Evolutionary conservation across 2,888 invertebrate genomes (phyloP).

Genomic region (Sphaerophoria taeniata): DNA sequence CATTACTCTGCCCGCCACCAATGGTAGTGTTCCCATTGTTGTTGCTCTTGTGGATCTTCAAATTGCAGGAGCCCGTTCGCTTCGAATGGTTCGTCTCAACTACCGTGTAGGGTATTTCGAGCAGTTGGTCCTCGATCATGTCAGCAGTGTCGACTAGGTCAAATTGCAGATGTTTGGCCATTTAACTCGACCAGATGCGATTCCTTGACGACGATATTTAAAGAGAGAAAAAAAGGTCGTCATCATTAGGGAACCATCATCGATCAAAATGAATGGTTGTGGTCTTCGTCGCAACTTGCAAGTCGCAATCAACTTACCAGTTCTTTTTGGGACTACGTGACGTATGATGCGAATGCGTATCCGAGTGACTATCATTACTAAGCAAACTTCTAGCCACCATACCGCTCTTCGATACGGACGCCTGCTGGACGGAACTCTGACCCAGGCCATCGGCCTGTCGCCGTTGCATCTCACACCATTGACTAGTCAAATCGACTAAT

Average conservation of each 20-base stretch:
- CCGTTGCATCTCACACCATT: constrained; percentile 94
- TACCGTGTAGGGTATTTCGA: constrained; percentile 94
- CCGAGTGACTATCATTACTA: constrained; percentile 84
- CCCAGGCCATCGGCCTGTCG: constrained; percentile 86
- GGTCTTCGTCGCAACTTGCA: too few species aligned
- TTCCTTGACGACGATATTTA: constrained; percentile 87
- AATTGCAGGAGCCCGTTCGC: constrained; percentile 80
- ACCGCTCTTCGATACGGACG: constrained; percentile 87
- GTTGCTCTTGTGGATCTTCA: constrained; percentile 83
- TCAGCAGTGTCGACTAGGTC: constrained; percentile 94
- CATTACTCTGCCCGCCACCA: constrained; percentile 78
- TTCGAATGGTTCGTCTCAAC: constrained; percentile 87
- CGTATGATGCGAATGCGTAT: constrained; percentile 84
- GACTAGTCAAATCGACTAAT: constrained; percentile 93
- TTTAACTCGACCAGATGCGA: constrained; percentile 89
- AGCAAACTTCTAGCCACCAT: constrained; percentile 82
- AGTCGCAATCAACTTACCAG: constrained; percentile 82
- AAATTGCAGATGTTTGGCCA: constrained; percentile 94
- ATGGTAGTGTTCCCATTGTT: constrained; percentile 81
- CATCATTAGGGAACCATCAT: constrained; percentile 61
- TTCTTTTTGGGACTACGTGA: constrained; percentile 85
- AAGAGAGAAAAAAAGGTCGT: constrained; percentile 36
- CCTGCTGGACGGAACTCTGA: constrained; percentile 86
- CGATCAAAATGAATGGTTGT: constrained; percentile 10
- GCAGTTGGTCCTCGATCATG: constrained; percentile 93